These are phyloP conservation scores for Triplophysa dalaica DNA, from an alignment of 2,113 vertebrate species.

Conservation along the genomic window DNA sequence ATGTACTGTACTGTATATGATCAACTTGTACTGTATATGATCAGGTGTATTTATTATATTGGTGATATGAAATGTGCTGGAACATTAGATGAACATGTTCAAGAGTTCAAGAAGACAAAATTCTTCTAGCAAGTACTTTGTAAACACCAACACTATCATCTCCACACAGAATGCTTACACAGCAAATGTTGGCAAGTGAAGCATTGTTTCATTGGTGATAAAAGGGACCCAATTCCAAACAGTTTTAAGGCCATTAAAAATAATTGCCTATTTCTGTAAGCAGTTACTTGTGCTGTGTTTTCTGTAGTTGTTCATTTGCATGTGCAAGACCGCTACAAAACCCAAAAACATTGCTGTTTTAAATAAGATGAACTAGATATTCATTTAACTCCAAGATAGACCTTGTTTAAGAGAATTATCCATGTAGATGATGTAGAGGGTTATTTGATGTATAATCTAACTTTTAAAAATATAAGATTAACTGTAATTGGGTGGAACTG, in stretches of 20 bases:
- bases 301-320: conserved; percentile 1
- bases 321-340: not conserved
- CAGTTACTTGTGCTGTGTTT: not conserved
- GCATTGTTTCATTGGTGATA: conserved; percentile 16
- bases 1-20: not conserved
- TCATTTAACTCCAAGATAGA: too few relatives aligned
- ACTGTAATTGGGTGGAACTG: too few relatives aligned
- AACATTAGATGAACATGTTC: not conserved
- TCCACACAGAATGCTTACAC: not conserved
- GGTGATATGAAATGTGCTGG: not conserved
- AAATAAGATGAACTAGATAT: not conserved
- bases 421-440: too few relatives aligned
- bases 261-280: conserved; percentile 17
- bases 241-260: conserved; percentile 14
- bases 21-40: too few relatives aligned
- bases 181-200: conserved; percentile 23
- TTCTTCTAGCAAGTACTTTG: not conserved
- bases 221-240: conserved; percentile 26
- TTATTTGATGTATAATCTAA: too few relatives aligned
- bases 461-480: too few relatives aligned
- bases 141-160: conserved; percentile 6
- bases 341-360: not conserved
- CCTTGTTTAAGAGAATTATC: too few relatives aligned
- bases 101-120: not conserved
- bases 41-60: not conserved